phyloP scores from a whole-genome alignment of 2,888 invertebrate genomes.

The Phrixothrix hirtus region DNA sequence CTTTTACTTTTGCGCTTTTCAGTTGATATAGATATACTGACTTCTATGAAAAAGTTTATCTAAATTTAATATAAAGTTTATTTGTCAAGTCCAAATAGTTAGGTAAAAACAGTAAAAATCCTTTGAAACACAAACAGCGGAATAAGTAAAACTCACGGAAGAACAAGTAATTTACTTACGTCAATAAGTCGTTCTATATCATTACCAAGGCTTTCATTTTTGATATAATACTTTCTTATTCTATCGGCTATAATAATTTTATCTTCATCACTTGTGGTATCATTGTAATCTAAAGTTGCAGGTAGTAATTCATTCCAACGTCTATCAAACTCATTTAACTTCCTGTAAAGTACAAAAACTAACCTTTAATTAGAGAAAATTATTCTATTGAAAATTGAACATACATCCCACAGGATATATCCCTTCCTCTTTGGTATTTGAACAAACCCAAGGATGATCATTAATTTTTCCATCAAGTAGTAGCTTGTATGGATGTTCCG shows the following conservation, averaged over 20 bases:
- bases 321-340: constrained; percentile 52
- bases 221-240: constrained; percentile 44
- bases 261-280: constrained; percentile 38
- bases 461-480: constrained; percentile 63
- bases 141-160: too few species aligned
- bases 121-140: too few species aligned
- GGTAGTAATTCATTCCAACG: constrained; percentile 45
- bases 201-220: constrained; percentile 33
- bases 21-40: too few species aligned
- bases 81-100: too few species aligned
- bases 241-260: constrained; percentile 36
- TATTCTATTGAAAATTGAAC: constrained; percentile 14
- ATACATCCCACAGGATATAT: constrained; percentile 69
- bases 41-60: too few species aligned
- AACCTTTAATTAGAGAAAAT: constrained; percentile 9
- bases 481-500: constrained; percentile 65
- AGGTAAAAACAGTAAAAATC: too few species aligned
- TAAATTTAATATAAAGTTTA: too few species aligned
- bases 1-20: too few species aligned
- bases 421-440: constrained; percentile 73
- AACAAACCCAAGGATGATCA: constrained; percentile 71
- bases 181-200: constrained; percentile 41
- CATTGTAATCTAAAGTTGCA: constrained; percentile 41
- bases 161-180: constrained; percentile 33
- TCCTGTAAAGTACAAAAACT: constrained; percentile 36